Conservation (phyloP, 2,113 vertebrate genomes). For the Balaeniceps rex region DNA sequence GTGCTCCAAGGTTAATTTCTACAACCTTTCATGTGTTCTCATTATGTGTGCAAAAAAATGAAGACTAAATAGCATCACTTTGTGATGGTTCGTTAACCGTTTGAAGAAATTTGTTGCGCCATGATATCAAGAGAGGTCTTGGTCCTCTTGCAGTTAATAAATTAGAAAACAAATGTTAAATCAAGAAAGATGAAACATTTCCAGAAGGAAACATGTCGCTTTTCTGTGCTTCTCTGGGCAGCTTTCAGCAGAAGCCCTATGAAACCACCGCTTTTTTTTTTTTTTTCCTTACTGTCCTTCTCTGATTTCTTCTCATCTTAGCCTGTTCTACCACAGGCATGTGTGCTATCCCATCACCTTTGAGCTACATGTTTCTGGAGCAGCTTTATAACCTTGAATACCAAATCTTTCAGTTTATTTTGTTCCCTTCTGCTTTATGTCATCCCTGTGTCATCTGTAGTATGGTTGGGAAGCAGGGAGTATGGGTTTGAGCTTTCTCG, state of each 20-base stretch:
- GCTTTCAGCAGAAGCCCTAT: background rate
- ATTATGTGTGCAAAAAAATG: background rate
- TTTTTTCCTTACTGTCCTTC: background rate
- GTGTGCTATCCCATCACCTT: background rate
- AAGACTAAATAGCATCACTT: background rate
- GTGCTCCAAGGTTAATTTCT: slow-evolving; percentile 11
- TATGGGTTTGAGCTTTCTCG: background rate
- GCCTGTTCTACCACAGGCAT: background rate
- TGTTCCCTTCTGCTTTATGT: background rate
- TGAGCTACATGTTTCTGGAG: background rate
- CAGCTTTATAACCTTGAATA: background rate
- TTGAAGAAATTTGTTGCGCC: background rate
- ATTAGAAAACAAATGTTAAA: background rate
- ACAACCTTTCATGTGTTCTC: background rate
- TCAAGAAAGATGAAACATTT: background rate
- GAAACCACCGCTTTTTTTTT: background rate
- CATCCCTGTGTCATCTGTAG: background rate
- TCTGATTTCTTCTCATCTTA: background rate
- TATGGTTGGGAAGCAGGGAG: background rate
- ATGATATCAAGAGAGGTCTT: background rate
- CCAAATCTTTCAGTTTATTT: background rate
- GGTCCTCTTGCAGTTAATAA: background rate
- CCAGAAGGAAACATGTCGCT: background rate
- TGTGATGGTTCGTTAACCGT: background rate
- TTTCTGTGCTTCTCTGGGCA: background rate